Evolutionary conservation across 2,113 vertebrate genomes (phyloP), one percentile per base, ranked within the genome.

Genomic region (Pavo muticus): DNA sequence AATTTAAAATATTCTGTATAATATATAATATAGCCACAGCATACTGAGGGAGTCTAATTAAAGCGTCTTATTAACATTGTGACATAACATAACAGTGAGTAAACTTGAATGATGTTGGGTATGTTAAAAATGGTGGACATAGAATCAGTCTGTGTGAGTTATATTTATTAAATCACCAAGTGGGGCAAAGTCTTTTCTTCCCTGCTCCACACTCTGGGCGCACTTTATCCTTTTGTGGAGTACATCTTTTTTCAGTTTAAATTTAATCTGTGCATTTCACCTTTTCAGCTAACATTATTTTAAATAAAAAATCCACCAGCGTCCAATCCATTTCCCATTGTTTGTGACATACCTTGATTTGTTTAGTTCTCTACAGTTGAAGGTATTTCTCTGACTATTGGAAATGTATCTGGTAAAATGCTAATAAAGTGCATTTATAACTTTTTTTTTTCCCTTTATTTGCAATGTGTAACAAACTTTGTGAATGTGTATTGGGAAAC

Each of bases 401-500:
- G 70, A 81, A 91, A 68, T 74, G 68, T 21, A 44, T 68, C 35
- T 88, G 47, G 42, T 95, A 65, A 88, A 81, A 60, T 65, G 71
- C 90, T 91, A 94, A 90, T 93, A 86, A 95, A 94, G 20, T 71
- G 71, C 14, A 29, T 79, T 84, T 90, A 65, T 65, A 79, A 79
- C 35, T 86, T n/a, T 32, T 48, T 10, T 54, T 54, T 78, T 37
- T 64, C 69, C 42, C 39, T 91, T 88, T 85, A 63, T 79, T 72
- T 90, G 50, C 57, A 84, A 52, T 64, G 40, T 96, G 20, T 94
- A 84, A 90, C 47, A 84, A 90, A 84, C 44, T 86, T 90, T 39
- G 52, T 95, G 75, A 93, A 68, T 91, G 69, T 95, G 64, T 91
- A 25, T 91, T 95, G 63, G 73, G 83, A 91, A 90, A 54, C 61